phyloP scores from a whole-genome alignment of 2,797 vertebrate genomes.

The Masticophis lateralis region DNA sequence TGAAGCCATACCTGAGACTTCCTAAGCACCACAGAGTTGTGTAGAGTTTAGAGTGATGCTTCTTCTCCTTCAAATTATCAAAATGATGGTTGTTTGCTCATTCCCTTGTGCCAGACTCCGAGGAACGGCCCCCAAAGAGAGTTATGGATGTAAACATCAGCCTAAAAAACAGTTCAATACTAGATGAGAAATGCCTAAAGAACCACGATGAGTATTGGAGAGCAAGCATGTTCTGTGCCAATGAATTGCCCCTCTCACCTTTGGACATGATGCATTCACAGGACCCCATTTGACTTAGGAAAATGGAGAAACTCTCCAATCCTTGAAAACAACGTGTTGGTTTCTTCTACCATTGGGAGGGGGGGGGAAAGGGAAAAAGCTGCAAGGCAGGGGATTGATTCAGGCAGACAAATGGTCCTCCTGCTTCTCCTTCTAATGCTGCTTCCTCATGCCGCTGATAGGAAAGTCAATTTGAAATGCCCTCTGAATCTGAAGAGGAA shows the following conservation, averaged over 20 bases:
- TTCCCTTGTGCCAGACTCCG: not conserved
- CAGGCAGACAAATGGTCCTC: not conserved
- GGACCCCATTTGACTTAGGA: not conserved
- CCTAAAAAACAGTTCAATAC: not conserved
- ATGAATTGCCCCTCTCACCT: not conserved
- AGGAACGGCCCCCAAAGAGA: not conserved
- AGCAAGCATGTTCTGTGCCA: not conserved
- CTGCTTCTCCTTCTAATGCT: not conserved
- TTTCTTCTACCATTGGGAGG: not conserved
- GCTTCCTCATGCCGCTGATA: not conserved
- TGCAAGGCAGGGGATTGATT: not conserved
- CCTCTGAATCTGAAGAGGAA: not conserved
- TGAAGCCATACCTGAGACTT: not conserved
- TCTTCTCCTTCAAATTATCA: not conserved
- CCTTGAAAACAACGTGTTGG: not conserved
- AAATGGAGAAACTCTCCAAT: not conserved
- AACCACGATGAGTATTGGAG: not conserved
- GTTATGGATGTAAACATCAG: not conserved
- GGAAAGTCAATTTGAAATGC: not conserved
- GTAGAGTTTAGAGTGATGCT: not conserved
- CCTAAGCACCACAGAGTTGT: not conserved
- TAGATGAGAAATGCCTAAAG: not conserved
- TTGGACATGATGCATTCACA: not conserved
- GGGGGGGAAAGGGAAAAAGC: too few species aligned
- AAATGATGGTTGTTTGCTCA: not conserved